Evolutionary conservation across 2,888 invertebrate genomes (phyloP).

Genomic region (Agelastica alni): DNA sequence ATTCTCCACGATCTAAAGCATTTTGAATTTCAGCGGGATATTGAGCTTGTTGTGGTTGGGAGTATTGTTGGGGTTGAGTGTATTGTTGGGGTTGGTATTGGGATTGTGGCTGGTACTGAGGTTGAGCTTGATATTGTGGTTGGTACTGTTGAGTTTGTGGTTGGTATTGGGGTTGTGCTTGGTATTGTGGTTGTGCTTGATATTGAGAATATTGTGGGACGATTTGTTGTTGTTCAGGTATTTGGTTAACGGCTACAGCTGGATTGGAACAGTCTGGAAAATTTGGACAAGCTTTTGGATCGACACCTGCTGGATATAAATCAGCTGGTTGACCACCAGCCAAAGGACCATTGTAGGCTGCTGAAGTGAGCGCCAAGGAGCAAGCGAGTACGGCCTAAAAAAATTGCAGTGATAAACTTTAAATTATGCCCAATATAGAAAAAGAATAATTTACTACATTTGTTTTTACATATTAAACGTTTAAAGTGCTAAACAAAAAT

Average conservation of each 20-base stretch:
- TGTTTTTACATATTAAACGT: too few relatives aligned
- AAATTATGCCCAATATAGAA: too few relatives aligned
- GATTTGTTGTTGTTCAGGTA: slow-evolving; percentile 31
- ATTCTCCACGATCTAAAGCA: slow-evolving; percentile 48
- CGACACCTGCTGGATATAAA: slow-evolving; percentile 48
- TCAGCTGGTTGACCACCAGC: slow-evolving; percentile 47
- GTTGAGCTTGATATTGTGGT: slow-evolving; percentile 30
- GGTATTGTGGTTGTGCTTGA: slow-evolving; percentile 29
- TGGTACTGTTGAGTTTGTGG: slow-evolving; percentile 36
- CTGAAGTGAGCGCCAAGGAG: slow-evolving; percentile 39
- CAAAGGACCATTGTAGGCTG: slow-evolving; percentile 46
- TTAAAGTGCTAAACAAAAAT: too few relatives aligned
- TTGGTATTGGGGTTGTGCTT: slow-evolving; percentile 35
- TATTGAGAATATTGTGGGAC: slow-evolving; percentile 28
- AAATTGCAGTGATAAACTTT: too few relatives aligned
- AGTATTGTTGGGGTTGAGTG: slow-evolving; percentile 42
- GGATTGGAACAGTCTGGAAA: slow-evolving; percentile 49
- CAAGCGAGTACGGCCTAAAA: slow-evolving; percentile 47
- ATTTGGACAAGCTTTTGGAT: slow-evolving; percentile 49
- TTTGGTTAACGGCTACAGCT: slow-evolving; percentile 41
- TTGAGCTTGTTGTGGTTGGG: slow-evolving; percentile 34
- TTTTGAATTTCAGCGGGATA: slow-evolving; percentile 44
- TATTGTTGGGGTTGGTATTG: slow-evolving; percentile 43
- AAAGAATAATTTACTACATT: too few relatives aligned
- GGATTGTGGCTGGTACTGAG: slow-evolving; percentile 31